A percentile compares a stretch with the other conserved stretches of the same genome.
Conservation (phyloP, 1,140 invertebrate species). For the Drosophila hydei region DNA sequence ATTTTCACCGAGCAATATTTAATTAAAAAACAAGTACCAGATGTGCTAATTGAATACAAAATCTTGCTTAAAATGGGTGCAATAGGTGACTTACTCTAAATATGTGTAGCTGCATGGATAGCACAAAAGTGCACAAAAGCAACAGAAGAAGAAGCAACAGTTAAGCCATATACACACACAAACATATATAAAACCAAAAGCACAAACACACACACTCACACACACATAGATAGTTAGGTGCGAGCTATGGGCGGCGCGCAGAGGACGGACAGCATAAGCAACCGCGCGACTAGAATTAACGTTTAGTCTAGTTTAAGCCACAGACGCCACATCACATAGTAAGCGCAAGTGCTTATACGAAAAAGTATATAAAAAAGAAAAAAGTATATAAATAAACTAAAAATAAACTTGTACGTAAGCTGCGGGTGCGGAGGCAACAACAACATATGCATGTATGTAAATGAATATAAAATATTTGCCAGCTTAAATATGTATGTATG, state of each 20-base stretch:
- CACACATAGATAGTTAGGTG: conserved; percentile 35
- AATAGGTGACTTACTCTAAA: background rate
- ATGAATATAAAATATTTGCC: conserved; percentile 3
- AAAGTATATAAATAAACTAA: background rate
- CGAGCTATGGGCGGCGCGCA: conserved; percentile 42
- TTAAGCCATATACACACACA: conserved; percentile 30
- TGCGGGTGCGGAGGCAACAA: conserved; percentile 4
- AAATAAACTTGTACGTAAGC: conserved; percentile 31
- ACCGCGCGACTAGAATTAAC: conserved; percentile 62
- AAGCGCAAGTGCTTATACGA: conserved; percentile 9
- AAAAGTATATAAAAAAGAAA: conserved; percentile 13
- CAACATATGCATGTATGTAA: conserved; percentile 37
- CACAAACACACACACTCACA: conserved; percentile 6
- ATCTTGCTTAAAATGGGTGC: background rate
- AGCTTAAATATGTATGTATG: conserved; percentile 9
- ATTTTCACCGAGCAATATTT: conserved; percentile 32
- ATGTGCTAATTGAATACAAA: conserved; percentile 1
- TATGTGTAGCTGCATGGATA: background rate
- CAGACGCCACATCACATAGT: conserved; percentile 55
- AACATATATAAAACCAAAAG: conserved; percentile 6
- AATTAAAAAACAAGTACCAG: background rate
- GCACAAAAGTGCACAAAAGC: background rate
- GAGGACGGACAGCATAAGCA: conserved; percentile 21
- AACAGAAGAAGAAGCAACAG: conserved; percentile 58
- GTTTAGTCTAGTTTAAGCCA: conserved; percentile 79